Percentiles rank a stretch among this genome's conserved stretches.
phyloP scores from a whole-genome alignment of 2,797 vertebrate genomes.

The Myripristis jacobus region DNA sequence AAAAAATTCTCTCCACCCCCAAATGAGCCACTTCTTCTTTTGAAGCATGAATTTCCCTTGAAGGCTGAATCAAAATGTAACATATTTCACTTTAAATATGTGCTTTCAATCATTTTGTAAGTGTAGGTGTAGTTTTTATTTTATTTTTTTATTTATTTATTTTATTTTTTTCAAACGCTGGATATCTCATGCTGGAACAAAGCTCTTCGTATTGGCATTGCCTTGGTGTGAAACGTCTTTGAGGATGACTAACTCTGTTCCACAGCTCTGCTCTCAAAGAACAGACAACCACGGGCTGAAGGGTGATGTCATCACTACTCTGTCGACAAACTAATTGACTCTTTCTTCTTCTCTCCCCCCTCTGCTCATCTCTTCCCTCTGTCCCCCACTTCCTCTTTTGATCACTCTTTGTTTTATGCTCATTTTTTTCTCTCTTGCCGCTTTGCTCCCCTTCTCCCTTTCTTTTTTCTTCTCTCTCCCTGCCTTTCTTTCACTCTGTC shows the following conservation, averaged over 20 bases:
- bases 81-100: constrained; percentile 36
- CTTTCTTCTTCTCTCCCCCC: constrained; percentile 38
- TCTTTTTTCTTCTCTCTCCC: not conserved
- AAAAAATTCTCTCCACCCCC: not conserved
- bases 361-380: constrained; percentile 25
- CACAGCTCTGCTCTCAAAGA: constrained; percentile 59
- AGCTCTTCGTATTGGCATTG: constrained; percentile 40
- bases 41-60: constrained; percentile 19
- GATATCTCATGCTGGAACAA: constrained; percentile 46
- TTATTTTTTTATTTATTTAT: too few relatives aligned
- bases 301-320: constrained; percentile 51
- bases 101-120: constrained; percentile 32
- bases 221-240: constrained; percentile 45
- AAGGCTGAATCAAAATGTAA: constrained; percentile 36
- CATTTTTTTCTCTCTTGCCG: constrained; percentile 4
- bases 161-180: constrained; percentile 14
- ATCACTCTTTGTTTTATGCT: constrained; percentile 19
- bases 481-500: not conserved
- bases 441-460: not conserved
- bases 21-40: constrained; percentile 18
- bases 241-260: constrained; percentile 64
- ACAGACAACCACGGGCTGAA: constrained; percentile 38
- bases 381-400: constrained; percentile 28
- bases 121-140: not conserved
- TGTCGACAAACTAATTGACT: constrained; percentile 47